Evolutionary conservation across 2,113 vertebrate genomes (phyloP), one percentile per base, ranked within the genome.

Genomic region (Vireo altiloquus): DNA sequence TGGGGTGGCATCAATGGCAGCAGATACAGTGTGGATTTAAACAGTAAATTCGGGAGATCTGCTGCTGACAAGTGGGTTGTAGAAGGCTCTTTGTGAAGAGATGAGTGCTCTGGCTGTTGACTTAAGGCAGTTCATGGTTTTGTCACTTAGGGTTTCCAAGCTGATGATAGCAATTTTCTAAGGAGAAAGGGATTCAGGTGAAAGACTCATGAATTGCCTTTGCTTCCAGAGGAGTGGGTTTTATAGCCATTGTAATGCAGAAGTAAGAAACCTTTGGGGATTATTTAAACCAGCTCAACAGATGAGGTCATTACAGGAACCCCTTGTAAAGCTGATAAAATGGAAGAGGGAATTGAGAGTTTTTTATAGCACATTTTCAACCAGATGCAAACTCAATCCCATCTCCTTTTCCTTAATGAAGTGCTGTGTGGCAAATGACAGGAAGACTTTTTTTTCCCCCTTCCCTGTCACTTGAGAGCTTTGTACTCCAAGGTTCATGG

Each of bases 291-390:
- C 78, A 60, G 53, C 79, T 95, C 53, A 68, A 25, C 57, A 80
- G 75, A 76, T 92, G 79, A 94, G 71, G 65, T 88, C 88, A 59
- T 84, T 91, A 53, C n/a, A 90, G 60, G n/a, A 95, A 61, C 89
- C 22, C 53, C 53, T 79, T 82, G 79, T 65, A 90, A 56, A 69
- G 53, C 75, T 92, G 89, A 85, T 80, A 50, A 46, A 72, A 28
- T 68, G 46, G 82, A 71, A 70, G 49, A 85, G 53, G n/a, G 57
- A 88, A 82, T 65, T 64, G 49, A 85, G 63, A 33, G 30, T n/a
- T 35, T 71, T 84, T 47, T 22, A 31, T 42, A 52, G 63, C 42
- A 60, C 28, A 30, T 89, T 78, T 89, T 70, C 50, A 87, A 20
- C 50, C 78, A 78, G 37, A 87, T 83, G 77, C 4, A 1, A 92